phyloP scores from a whole-genome alignment of 1,140 invertebrate species.

The Drosophila lowei region DNA sequence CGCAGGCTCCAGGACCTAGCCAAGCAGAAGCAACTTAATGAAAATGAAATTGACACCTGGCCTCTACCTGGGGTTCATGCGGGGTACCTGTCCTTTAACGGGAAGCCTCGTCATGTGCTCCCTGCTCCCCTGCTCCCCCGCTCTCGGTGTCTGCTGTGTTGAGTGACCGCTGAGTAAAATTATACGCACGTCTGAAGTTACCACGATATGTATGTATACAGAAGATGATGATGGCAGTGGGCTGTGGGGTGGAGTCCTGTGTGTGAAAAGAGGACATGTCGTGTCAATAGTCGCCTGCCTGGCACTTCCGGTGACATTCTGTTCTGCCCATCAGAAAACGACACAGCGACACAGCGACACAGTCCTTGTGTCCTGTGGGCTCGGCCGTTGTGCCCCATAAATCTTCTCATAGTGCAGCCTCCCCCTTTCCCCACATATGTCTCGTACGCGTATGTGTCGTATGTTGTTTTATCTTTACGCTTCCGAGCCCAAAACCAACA shows the following conservation, averaged over 20 bases:
- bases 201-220: constrained; percentile 25
- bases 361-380: constrained; percentile 31
- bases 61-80: constrained; percentile 32
- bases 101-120: constrained; percentile 15
- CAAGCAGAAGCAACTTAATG: constrained; percentile 77
- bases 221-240: constrained; percentile 28
- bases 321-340: constrained; percentile 30
- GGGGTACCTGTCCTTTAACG: neutral
- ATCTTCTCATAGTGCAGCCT: constrained; percentile 24
- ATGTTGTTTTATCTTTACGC: constrained; percentile 23
- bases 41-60: constrained; percentile 78
- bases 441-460: too few species aligned
- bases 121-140: too few species aligned
- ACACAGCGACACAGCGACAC: constrained; percentile 16
- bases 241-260: neutral
- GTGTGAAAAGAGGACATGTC: constrained; percentile 44
- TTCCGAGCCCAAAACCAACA: constrained; percentile 1
- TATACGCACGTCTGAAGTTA: constrained; percentile 78
- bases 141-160: constrained; percentile 21
- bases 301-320: constrained; percentile 59
- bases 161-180: constrained; percentile 70
- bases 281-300: constrained; percentile 67
- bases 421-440: too few species aligned
- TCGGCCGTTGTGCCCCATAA: constrained; percentile 39
- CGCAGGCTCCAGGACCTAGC: constrained; percentile 45